Conservation (phyloP, 2,113 vertebrate genomes). For the Rissa tridactyla region DNA sequence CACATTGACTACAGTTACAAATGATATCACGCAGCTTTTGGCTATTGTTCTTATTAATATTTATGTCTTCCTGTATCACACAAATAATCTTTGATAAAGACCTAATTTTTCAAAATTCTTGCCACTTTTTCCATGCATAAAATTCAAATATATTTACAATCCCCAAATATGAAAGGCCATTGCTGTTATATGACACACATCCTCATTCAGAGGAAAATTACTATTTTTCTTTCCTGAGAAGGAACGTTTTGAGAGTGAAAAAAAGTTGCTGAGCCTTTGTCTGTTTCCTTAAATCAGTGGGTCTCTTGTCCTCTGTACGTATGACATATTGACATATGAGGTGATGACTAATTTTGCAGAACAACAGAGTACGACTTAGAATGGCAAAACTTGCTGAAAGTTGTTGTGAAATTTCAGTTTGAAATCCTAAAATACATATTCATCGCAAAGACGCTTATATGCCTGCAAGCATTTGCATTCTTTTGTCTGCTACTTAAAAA, state of each 20-base stretch:
- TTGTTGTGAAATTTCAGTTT: not conserved
- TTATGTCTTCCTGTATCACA: not conserved
- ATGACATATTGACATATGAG: not conserved
- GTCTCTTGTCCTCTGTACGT: not conserved
- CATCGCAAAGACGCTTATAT: not conserved
- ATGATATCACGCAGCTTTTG: not conserved
- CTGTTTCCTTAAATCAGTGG: not conserved
- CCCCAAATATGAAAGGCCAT: not conserved
- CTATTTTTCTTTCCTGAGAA: not conserved
- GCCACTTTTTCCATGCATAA: not conserved
- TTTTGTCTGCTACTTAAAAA: not conserved
- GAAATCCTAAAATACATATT: conserved; percentile 1
- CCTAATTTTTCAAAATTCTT: not conserved
- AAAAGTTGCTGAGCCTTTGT: not conserved
- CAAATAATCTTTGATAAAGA: not conserved
- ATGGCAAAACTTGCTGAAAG: not conserved
- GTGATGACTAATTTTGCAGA: not conserved
- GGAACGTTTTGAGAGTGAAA: not conserved
- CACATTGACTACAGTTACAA: not conserved
- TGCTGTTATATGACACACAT: not conserved
- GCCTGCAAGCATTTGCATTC: not conserved
- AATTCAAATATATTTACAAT: not conserved
- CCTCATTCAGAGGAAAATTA: not conserved
- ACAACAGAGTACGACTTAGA: not conserved
- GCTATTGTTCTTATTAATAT: not conserved